Evolutionary conservation across 2,888 invertebrate genomes (phyloP).

Genomic region (Drosophila algonquin): DNA sequence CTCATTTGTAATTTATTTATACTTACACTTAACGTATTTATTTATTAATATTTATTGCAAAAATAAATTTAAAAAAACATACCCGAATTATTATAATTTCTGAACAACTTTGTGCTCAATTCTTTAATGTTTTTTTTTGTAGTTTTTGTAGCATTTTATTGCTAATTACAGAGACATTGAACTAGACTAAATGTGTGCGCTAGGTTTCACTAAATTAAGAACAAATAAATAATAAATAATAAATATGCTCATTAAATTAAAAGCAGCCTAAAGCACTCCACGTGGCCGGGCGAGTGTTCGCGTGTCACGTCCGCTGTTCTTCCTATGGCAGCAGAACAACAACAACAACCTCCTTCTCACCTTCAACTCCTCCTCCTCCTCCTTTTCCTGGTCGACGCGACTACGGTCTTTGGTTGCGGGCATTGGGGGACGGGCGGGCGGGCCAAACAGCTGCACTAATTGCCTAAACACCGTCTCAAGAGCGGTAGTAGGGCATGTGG

Average conservation of each 20-base stretch:
- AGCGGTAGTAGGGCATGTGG: conserved; percentile 74
- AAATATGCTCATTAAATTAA: conserved; percentile 46
- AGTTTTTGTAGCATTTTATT: conserved; percentile 76
- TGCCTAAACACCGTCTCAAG: conserved; percentile 58
- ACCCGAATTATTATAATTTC: conserved; percentile 44
- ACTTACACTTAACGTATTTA: conserved; percentile 52
- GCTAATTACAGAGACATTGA: conserved; percentile 64
- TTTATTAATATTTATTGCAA: conserved; percentile 58
- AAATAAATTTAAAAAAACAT: conserved; percentile 44
- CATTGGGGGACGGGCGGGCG: conserved; percentile 38
- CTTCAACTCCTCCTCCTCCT: conserved; percentile 40
- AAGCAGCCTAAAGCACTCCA: conserved; percentile 58
- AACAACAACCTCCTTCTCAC: conserved; percentile 24
- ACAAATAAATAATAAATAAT: conserved; percentile 61
- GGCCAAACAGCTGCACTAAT: conserved; percentile 52
- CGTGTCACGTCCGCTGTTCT: conserved; percentile 48
- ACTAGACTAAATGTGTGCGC: conserved; percentile 67
- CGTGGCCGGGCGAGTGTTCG: conserved; percentile 19
- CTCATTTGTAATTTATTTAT: conserved; percentile 47
- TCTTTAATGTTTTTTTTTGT: conserved; percentile 56
- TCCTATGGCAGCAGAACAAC: conserved; percentile 67
- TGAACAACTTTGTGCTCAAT: conserved; percentile 51
- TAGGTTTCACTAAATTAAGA: conserved; percentile 51
- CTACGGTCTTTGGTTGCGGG: conserved; percentile 63
- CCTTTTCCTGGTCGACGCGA: conserved; percentile 24